Percentiles rank a stretch among this genome's conserved stretches.
Conservation (phyloP, 2,113 vertebrate species). For the Nanorana parkeri region DNA sequence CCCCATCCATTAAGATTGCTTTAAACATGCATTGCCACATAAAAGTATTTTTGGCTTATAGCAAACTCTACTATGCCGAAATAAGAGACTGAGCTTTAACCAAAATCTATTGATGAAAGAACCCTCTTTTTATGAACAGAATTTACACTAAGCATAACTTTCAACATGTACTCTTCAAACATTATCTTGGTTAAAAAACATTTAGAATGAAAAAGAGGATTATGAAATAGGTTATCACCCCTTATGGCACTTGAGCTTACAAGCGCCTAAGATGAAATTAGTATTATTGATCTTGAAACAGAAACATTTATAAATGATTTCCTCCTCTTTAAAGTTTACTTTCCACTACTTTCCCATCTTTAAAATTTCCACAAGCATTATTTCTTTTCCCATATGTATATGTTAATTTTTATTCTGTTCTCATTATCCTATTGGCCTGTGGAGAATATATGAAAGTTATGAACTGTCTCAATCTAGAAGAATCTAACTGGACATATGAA, state of each 20-base stretch:
- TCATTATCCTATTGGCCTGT: neutral
- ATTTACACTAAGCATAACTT: conserved; percentile 63
- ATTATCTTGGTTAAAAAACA: conserved; percentile 61
- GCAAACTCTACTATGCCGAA: conserved; percentile 55
- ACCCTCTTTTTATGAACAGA: conserved; percentile 61
- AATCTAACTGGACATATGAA: neutral
- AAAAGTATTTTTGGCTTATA: conserved; percentile 58
- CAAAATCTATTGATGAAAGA: conserved; percentile 57
- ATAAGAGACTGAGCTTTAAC: conserved; percentile 41
- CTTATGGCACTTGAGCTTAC: conserved; percentile 49
- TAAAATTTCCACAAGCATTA: neutral
- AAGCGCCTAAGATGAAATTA: conserved; percentile 56
- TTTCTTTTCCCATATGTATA: neutral
- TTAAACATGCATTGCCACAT: conserved; percentile 40
- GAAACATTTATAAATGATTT: neutral
- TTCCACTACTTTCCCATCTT: neutral
- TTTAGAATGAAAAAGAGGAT: conserved; percentile 42
- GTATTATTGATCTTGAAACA: conserved; percentile 50
- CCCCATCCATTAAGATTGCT: neutral
- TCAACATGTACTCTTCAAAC: conserved; percentile 33
- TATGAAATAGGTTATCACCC: conserved; percentile 1
- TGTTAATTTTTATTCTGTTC: neutral
- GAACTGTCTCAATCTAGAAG: neutral
- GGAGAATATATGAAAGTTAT: neutral
- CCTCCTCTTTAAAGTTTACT: neutral